phyloP scores from a whole-genome alignment of 2,797 vertebrate species.

The Coregonus ussuriensis region DNA sequence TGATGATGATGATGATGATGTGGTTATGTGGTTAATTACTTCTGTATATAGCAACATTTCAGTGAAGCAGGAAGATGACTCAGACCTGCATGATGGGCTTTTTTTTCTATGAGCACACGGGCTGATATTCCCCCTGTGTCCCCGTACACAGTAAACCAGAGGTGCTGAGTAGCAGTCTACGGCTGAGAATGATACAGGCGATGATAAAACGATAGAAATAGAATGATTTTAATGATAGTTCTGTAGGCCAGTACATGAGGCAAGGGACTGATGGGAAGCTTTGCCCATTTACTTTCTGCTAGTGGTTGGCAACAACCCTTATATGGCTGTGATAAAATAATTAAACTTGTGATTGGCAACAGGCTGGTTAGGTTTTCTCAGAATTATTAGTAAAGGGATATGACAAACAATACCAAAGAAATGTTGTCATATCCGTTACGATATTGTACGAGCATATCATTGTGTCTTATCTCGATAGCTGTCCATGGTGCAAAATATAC shows the following conservation, averaged over 20 bases:
- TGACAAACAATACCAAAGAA: not conserved
- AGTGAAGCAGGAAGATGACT: slow-evolving; percentile 39
- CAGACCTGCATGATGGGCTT: slow-evolving; percentile 46
- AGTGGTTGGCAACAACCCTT: not conserved
- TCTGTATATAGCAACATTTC: slow-evolving; percentile 21
- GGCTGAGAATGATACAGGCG: not conserved
- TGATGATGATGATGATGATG: slow-evolving; percentile 19
- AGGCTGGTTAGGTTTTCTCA: not conserved
- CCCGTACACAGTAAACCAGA: slow-evolving; percentile 5
- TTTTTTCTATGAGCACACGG: slow-evolving; percentile 42
- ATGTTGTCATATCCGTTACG: slow-evolving; percentile 25
- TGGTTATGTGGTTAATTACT: not conserved
- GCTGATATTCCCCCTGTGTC: slow-evolving; percentile 35
- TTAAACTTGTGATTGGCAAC: not conserved
- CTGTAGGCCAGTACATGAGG: not conserved
- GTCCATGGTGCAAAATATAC: not conserved
- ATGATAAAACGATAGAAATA: not conserved
- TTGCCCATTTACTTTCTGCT: not conserved
- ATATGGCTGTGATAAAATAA: not conserved
- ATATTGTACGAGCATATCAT: not conserved
- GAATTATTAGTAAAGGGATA: slow-evolving; percentile 6
- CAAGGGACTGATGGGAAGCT: not conserved
- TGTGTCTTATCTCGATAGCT: not conserved
- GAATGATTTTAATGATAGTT: not conserved
- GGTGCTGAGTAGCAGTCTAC: not conserved